Evolutionary conservation across 2,113 vertebrate species (phyloP).

Genomic region (Talpa occidentalis): DNA sequence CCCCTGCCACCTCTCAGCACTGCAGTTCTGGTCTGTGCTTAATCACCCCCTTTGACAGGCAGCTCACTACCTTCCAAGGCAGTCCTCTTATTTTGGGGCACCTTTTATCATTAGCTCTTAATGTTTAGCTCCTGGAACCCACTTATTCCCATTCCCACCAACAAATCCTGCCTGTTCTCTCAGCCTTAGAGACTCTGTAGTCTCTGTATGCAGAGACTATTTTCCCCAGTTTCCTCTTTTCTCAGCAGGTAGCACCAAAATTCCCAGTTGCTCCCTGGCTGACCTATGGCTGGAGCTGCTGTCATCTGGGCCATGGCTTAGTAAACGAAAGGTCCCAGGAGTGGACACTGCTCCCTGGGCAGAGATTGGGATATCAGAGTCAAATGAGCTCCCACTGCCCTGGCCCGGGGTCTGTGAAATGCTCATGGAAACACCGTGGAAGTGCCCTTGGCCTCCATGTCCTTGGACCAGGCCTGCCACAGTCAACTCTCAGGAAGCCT

Average conservation of each 20-base stretch:
- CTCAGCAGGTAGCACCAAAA: background rate
- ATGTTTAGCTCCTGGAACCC: background rate
- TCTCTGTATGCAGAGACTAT: background rate
- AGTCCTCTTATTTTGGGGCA: background rate
- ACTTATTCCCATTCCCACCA: accelerated
- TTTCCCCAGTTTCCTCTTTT: background rate
- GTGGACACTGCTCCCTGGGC: background rate
- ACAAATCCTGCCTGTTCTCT: background rate
- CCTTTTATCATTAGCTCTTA: background rate
- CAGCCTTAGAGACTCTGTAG: background rate
- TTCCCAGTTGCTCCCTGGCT: background rate
- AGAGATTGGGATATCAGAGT: background rate
- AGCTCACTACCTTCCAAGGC: background rate
- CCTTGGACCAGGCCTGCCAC: background rate
- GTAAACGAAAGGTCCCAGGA: too few relatives aligned
- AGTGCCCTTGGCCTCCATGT: too few relatives aligned
- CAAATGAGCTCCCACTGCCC: background rate
- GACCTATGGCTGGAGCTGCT: background rate
- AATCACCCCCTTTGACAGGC: background rate
- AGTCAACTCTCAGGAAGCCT: background rate
- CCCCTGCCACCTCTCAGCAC: background rate
- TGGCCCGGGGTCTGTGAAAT: background rate
- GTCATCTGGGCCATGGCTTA: background rate
- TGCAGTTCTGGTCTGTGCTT: background rate
- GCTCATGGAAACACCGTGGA: background rate